phyloP scores from a whole-genome alignment of 2,797 vertebrate species.

The Mergus octosetaceus region DNA sequence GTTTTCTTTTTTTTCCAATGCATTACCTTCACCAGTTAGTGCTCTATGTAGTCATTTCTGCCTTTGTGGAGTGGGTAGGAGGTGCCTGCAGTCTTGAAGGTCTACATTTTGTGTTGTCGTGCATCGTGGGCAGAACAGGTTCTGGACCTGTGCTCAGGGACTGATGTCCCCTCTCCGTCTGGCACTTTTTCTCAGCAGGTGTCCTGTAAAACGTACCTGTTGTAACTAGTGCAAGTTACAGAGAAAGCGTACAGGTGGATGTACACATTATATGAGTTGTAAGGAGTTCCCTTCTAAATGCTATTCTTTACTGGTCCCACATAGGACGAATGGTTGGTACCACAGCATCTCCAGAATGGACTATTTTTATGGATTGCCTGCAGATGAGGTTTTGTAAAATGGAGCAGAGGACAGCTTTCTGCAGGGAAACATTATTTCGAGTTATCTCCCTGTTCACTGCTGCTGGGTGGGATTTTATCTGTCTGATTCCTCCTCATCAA shows the following conservation, averaged over 20 bases:
- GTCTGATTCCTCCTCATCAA: background rate
- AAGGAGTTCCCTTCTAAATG: background rate
- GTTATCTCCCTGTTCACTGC: background rate
- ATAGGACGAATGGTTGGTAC: background rate
- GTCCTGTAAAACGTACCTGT: background rate
- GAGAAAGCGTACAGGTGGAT: background rate
- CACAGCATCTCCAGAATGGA: background rate
- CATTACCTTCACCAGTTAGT: background rate
- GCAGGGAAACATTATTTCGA: background rate
- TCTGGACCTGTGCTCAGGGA: background rate
- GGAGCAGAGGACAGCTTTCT: conserved; percentile 7
- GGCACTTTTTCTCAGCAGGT: background rate
- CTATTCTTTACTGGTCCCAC: background rate
- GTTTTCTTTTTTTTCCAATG: background rate
- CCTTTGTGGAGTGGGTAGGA: background rate
- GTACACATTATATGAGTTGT: fast-evolving
- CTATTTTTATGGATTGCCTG: background rate
- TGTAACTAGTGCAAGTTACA: background rate
- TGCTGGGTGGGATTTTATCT: conserved; percentile 4
- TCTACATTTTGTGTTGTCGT: background rate
- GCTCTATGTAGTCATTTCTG: fast-evolving
- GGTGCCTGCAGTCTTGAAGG: background rate
- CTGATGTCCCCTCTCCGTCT: background rate
- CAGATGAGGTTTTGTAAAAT: background rate
- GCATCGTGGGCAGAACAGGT: fast-evolving